phyloP scores from a whole-genome alignment of 2,113 vertebrate genomes.

The Pandion haliaetus region DNA sequence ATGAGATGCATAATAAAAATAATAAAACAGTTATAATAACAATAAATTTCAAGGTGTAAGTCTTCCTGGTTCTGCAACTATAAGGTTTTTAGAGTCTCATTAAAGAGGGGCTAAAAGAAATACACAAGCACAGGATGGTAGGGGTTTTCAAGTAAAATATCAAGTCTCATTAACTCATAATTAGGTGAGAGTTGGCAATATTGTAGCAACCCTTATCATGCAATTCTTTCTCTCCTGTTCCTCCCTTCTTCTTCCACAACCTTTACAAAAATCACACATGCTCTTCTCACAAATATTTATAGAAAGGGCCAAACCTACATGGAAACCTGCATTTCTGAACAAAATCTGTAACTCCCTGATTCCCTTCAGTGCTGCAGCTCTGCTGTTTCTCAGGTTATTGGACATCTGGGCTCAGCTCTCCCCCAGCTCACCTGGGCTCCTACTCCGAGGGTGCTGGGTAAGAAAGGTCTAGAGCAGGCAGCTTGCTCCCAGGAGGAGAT shows the following conservation, averaged over 20 bases:
- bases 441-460: fast-evolving
- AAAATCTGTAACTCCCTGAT: background rate
- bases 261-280: background rate
- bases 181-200: background rate
- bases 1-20: background rate
- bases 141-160: background rate
- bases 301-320: background rate
- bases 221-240: background rate
- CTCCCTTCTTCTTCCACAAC: background rate
- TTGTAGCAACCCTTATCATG: background rate
- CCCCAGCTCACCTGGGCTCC: background rate
- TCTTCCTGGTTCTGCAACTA: background rate
- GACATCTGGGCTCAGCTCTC: background rate
- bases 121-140: background rate
- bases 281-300: background rate
- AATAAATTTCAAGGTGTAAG: background rate
- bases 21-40: background rate
- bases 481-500: background rate
- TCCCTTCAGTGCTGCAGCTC: background rate
- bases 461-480: background rate
- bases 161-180: background rate
- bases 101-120: background rate
- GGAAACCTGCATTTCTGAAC: background rate
- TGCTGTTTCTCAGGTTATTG: background rate
- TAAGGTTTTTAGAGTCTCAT: background rate